Evolutionary conservation across 2,113 vertebrate species (phyloP).

Genomic region (Hucho hucho): DNA sequence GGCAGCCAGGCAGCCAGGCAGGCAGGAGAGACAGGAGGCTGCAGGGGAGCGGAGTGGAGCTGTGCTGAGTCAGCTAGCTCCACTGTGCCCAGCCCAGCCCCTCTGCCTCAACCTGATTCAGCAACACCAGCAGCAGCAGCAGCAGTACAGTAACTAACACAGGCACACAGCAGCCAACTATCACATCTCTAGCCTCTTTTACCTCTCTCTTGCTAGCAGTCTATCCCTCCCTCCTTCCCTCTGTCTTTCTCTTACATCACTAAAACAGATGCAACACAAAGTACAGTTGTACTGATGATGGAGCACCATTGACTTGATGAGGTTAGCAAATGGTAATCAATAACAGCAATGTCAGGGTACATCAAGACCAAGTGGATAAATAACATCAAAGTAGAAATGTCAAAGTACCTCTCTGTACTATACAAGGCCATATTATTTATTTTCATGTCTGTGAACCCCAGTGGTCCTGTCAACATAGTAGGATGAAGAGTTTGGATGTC

Average conservation of each 20-base stretch:
- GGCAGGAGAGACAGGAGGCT: constrained; percentile 46
- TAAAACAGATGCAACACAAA: neutral
- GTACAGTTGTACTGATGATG: neutral
- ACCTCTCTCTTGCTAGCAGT: constrained; percentile 12
- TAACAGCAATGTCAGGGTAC: neutral
- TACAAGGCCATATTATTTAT: neutral
- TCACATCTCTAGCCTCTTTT: constrained; percentile 3
- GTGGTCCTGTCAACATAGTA: neutral
- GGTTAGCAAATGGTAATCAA: neutral
- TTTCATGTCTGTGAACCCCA: neutral
- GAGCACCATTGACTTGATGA: neutral
- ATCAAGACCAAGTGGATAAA: neutral
- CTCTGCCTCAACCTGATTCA: constrained; percentile 66
- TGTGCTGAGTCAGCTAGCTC: constrained; percentile 76
- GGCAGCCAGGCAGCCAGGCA: constrained; percentile 15
- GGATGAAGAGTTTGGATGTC: neutral
- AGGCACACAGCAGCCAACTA: constrained; percentile 11
- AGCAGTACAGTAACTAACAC: neutral
- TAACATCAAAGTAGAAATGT: neutral
- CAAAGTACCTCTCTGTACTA: no score
- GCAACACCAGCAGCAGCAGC: constrained; percentile 52
- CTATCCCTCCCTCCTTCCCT: constrained; percentile 8
- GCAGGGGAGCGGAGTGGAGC: constrained; percentile 63
- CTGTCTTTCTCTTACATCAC: neutral
- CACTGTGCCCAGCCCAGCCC: constrained; percentile 54